Evolutionary conservation across 2,113 vertebrate species (phyloP).

Genomic region (Sarotherodon lohbergeri): DNA sequence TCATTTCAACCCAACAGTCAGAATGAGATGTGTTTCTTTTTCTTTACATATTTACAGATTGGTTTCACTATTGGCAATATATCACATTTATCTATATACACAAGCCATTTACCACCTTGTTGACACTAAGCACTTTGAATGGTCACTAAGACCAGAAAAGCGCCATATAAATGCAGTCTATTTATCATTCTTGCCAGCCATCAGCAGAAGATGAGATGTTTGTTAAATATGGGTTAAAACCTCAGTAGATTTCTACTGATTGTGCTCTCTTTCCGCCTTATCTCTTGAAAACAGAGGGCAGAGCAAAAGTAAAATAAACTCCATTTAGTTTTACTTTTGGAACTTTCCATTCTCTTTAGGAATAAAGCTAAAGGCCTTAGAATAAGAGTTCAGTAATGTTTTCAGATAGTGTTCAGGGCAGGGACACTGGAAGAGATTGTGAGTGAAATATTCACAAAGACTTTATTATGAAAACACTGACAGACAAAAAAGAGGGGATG

Average conservation of each 20-base stretch:
- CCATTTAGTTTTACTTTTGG: background rate
- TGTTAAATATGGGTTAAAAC: background rate
- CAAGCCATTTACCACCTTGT: constrained; percentile 17
- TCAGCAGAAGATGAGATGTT: background rate
- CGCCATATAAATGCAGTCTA: background rate
- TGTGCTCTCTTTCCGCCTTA: background rate
- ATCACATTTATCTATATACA: constrained; percentile 44
- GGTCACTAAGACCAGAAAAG: background rate
- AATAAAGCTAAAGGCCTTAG: background rate
- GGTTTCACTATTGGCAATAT: constrained; percentile 52
- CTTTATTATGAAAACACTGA: background rate
- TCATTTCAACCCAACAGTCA: constrained; percentile 54
- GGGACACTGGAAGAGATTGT: background rate
- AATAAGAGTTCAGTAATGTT: background rate
- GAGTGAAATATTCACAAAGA: background rate
- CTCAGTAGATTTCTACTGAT: constrained; percentile 8
- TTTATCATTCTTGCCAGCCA: background rate
- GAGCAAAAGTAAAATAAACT: constrained; percentile 6
- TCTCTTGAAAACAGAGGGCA: background rate
- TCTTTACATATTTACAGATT: constrained; percentile 66
- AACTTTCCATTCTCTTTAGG: background rate
- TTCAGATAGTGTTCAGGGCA: background rate
- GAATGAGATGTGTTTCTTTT: constrained; percentile 35
- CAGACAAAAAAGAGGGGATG: background rate
- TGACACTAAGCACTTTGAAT: background rate